Evolutionary conservation across 2,888 invertebrate species (phyloP), one percentile per base, ranked within the genome.

Genomic region (Drosophila mimica): DNA sequence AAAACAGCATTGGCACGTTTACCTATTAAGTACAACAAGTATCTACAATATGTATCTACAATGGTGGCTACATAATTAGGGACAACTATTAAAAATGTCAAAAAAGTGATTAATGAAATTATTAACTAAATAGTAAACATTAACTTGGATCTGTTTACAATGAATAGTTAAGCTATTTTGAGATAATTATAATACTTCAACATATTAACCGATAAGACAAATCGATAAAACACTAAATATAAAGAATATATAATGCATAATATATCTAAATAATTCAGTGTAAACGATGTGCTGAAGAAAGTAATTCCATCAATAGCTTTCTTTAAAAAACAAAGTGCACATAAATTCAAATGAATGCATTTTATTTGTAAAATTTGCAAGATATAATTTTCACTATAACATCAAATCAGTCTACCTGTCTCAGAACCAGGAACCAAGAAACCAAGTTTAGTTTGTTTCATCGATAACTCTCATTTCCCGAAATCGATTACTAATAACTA

Each of bases 21-120:
- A 71, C 57, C 68, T 61, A 71, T 86, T 80, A 86, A 74, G 76
- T 72, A 85, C 80, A 65, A 48, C 62, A 74, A 71, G 86, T 77
- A 82, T 82, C 74, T 79, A 51, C 60, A 67, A 74, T 73, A 74
- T 76, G 36, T 20, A 54, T 36, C 17, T 28, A 36, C 56, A 38
- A 38, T 56, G 56, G 5, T 38, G 38, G n/a, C 13, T n/a, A 28
- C 8, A 8, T 1, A 8, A n/a, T n/a, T 38, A 30, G 28, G 13
- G 7, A 54, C 25, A 38, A 28, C 15, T 5, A 8, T 11, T 15
- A 25, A 8, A 25, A 25, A 25, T 46, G 7, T 8, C 15, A 4
- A 25, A 20, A 46, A 20, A 20, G 25, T 2, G 8, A 13, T 8
- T 4, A 25, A 4, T 46, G 7, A 15, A 46, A 25, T 25, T 15